Conservation (phyloP, 2,888 invertebrate species). For the Kuschelorhynchus macadamiae region DNA sequence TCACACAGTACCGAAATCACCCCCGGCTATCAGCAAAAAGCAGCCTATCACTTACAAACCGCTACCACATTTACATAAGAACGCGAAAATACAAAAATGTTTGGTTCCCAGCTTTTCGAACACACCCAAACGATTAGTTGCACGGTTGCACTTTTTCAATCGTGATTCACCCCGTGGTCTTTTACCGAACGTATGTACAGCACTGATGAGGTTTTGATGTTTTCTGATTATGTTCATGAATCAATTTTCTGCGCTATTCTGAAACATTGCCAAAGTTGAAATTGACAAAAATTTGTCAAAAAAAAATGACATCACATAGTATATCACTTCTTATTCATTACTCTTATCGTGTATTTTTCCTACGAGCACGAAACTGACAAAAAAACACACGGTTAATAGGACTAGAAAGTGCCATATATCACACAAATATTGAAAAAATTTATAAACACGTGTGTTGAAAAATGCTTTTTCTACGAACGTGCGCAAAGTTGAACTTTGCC, state of each 20-base stretch:
- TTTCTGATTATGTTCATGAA: slow-evolving; percentile 6
- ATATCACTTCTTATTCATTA: no score
- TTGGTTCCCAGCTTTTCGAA: slow-evolving; percentile 35
- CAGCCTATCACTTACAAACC: slow-evolving; percentile 27
- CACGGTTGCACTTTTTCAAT: slow-evolving; percentile 38
- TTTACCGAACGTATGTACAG: background rate
- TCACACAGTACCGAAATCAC: slow-evolving; percentile 12
- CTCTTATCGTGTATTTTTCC: no score
- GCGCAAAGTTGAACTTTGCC: no score
- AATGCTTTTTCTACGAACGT: no score
- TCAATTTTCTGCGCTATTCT: background rate
- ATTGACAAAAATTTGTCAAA: no score
- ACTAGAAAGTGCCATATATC: no score
- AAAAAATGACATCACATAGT: no score
- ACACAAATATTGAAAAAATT: no score
- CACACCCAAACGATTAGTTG: slow-evolving; percentile 35
- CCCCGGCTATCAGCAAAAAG: background rate
- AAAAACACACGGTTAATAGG: no score
- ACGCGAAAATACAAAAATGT: slow-evolving; percentile 23
- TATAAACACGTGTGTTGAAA: no score
- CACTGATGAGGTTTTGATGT: slow-evolving; percentile 7
- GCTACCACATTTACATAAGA: slow-evolving; percentile 45
- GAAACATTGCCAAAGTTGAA: no score
- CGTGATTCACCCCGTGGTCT: slow-evolving; percentile 40
- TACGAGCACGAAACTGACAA: no score